Evolutionary conservation across 2,888 invertebrate species (phyloP).

Genomic region (Caenorhabditis imperialis): DNA sequence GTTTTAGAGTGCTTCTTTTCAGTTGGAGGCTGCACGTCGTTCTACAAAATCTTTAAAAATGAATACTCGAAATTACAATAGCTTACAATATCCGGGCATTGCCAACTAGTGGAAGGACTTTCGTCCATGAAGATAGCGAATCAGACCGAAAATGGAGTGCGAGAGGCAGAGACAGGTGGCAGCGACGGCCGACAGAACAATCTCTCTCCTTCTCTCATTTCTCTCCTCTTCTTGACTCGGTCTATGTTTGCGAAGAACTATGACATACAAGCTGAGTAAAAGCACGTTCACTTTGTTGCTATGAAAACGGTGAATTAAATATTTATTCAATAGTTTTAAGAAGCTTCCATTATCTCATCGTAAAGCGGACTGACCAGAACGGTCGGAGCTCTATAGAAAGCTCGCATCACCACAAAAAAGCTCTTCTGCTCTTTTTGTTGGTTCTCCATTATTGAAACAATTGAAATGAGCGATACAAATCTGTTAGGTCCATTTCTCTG

Average conservation of each 20-base stretch:
- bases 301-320: too few relatives aligned
- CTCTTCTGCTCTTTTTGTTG: slow-evolving; percentile 21
- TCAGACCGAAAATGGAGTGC: neutral
- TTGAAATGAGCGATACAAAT: slow-evolving; percentile 15
- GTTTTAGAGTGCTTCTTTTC: too few relatives aligned
- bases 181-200: neutral
- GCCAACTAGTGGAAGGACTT: neutral
- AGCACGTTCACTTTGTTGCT: too few relatives aligned
- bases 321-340: too few relatives aligned
- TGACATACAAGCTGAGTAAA: too few relatives aligned
- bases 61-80: neutral
- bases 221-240: neutral
- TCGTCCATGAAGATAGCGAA: neutral
- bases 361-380: slow-evolving; percentile 25
- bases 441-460: slow-evolving; percentile 18
- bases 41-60: too few relatives aligned
- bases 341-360: slow-evolving; percentile 33
- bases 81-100: neutral
- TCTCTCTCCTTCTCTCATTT: neutral
- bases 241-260: neutral
- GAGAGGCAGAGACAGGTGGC: neutral
- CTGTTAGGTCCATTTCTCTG: slow-evolving; percentile 10
- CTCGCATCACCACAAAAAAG: slow-evolving; percentile 16
- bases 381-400: neutral
- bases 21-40: too few relatives aligned